Percentiles rank a stretch among this genome's conserved stretches.
Evolutionary conservation across 23 tunicate species (phyloP).

Genomic region (Styela plicata): DNA sequence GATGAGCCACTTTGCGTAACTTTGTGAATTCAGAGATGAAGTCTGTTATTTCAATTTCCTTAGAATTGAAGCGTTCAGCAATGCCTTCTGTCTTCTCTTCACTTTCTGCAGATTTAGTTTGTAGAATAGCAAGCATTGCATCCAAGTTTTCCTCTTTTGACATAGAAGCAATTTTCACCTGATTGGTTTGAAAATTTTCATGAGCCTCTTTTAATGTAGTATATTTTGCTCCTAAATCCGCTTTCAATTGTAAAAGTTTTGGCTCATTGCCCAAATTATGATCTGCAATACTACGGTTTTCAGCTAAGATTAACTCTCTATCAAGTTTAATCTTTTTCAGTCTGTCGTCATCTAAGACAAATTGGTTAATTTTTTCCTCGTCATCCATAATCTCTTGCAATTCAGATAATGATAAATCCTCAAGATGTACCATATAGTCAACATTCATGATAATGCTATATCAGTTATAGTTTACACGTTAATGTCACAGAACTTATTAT

Average conservation of each 20-base stretch:
- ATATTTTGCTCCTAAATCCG: slow-evolving; percentile 60
- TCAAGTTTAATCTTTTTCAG: slow-evolving; percentile 71
- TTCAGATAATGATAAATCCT: slow-evolving; percentile 54
- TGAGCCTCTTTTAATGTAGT: slow-evolving; percentile 39
- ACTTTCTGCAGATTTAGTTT: slow-evolving; percentile 78
- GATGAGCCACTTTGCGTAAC: slow-evolving; percentile 63
- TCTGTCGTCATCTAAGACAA: slow-evolving; percentile 68
- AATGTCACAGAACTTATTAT: too few species aligned
- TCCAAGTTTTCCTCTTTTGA: slow-evolving; percentile 80
- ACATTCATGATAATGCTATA: slow-evolving; percentile 8
- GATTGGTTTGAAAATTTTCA: slow-evolving; percentile 58
- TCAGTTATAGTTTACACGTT: too few species aligned
- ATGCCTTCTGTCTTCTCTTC: slow-evolving; percentile 90
- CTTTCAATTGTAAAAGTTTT: slow-evolving; percentile 37
- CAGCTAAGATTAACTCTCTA: slow-evolving; percentile 66
- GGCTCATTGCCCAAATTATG: slow-evolving; percentile 77
- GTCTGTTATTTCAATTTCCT: slow-evolving; percentile 40
- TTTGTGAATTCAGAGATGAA: slow-evolving; percentile 60
- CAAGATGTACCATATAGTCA: slow-evolving; percentile 56
- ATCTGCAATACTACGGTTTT: slow-evolving; percentile 86
- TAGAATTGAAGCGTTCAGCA: slow-evolving; percentile 54
- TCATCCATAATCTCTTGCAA: slow-evolving; percentile 69
- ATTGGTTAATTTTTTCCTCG: slow-evolving; percentile 74
- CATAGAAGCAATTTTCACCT: slow-evolving; percentile 76
- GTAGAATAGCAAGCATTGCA: slow-evolving; percentile 76